Conservation (phyloP, 2,113 vertebrate genomes). For the Tursiops truncatus region DNA sequence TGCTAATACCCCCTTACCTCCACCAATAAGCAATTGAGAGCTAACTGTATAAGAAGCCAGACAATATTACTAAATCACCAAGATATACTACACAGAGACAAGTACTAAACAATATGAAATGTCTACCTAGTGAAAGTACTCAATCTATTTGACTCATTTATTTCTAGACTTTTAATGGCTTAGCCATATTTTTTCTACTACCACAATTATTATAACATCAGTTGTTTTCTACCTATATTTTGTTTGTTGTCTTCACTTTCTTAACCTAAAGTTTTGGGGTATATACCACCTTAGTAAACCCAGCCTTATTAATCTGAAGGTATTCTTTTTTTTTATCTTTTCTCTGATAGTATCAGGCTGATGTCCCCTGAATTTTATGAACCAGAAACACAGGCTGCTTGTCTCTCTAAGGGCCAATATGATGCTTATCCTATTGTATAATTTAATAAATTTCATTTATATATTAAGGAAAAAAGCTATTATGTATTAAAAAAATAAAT, state of each 20-base stretch:
- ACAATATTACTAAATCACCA: conserved; percentile 17
- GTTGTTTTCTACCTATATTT: background rate
- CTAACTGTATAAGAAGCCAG: background rate
- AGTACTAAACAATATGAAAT: background rate
- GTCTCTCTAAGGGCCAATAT: background rate
- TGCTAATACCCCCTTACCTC: background rate
- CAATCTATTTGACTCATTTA: background rate
- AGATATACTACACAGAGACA: background rate
- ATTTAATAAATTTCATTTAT: background rate
- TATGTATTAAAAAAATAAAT: background rate
- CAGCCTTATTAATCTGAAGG: background rate
- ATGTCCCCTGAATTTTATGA: background rate
- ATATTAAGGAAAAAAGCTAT: background rate
- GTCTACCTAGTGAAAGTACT: background rate
- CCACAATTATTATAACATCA: background rate
- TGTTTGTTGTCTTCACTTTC: background rate
- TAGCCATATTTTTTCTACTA: background rate
- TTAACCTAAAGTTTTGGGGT: background rate
- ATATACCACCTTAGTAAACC: background rate
- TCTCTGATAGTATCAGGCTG: background rate
- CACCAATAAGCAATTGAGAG: background rate
- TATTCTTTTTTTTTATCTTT: background rate
- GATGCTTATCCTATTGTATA: background rate
- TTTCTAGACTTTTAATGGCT: background rate
- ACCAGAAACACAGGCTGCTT: background rate